Evolutionary conservation across 2,797 vertebrate species (phyloP), one percentile per base, ranked within the genome.

Genomic region (Gila robusta): DNA sequence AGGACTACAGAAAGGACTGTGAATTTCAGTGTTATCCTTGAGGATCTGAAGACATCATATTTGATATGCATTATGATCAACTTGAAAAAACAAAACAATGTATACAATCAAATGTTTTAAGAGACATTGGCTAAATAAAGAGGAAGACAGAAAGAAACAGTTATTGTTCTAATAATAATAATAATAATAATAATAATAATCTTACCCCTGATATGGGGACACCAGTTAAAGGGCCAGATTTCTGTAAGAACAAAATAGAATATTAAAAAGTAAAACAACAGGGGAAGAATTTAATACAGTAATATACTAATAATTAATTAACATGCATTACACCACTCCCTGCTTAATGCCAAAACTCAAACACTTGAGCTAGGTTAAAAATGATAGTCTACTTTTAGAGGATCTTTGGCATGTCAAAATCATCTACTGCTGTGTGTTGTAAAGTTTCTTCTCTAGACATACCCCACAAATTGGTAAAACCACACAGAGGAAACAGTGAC

Each of bases 151-250:
- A 32, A 49, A 73, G 16, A 74, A 32, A 54, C 1, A 0, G 32
- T 16, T 10, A 26, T 39, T 54, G 23, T 39, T 59, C 12, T 9
- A 14, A 69, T 28, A 80, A 12, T 9, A 5, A 44, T 62, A 78
- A 79, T 32, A 28, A 49, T 96, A 14, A 69, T 28, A 80, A 12
- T 9, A 5, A 44, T 62, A 78, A 79, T 32, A 28, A 49, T 96
- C 97, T 96, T 94, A 99, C 98, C 95, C 98, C 98, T 76, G 98
- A 99, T 93, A 99, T 98, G 71, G 98, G 98, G 85, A 99, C 96
- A 73, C 98, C 98, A 59, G 96, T 96, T 80, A 99, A 96, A 84
- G 97, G 94, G 85, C 98, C 98, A 70, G 97, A 98, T 95, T 97
- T 98, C 98, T 99, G 94, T 89, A 86, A 23, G 26, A 90, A 91